phyloP scores from a whole-genome alignment of 2,797 vertebrate genomes.

The Notolepis coatsorum region DNA sequence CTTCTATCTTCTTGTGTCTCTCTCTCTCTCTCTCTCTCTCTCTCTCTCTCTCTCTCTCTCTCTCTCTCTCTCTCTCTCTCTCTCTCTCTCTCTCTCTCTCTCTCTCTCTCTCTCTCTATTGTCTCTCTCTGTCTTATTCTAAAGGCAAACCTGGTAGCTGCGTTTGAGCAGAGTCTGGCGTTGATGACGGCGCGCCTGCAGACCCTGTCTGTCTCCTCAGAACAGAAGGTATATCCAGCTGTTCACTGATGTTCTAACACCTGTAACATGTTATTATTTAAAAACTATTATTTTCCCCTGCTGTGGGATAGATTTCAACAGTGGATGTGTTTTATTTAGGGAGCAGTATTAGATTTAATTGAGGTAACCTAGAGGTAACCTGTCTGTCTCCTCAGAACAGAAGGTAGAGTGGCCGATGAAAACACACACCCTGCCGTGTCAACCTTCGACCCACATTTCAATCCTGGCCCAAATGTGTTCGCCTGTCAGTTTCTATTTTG shows the following conservation, averaged over 20 bases:
- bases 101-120: conserved; percentile 32
- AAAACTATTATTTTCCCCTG: neutral
- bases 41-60: conserved; percentile 26
- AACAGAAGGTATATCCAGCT: conserved; percentile 88
- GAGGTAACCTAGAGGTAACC: neutral
- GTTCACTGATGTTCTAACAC: too few species aligned
- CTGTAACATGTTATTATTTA: neutral
- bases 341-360: neutral
- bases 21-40: neutral
- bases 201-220: conserved; percentile 91
- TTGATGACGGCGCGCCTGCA: conserved; percentile 97
- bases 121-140: conserved; percentile 34
- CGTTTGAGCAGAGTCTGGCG: conserved; percentile 97
- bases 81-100: conserved; percentile 5
- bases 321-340: neutral
- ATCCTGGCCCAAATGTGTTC: too few species aligned
- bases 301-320: neutral
- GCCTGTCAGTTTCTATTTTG: too few species aligned
- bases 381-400: too few species aligned
- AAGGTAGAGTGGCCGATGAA: too few species aligned
- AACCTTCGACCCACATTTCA: too few species aligned
- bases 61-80: neutral
- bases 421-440: too few species aligned
- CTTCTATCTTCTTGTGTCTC: conserved; percentile 4
- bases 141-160: conserved; percentile 95